A percentile compares a stretch with the other conserved stretches of the same genome.
Conservation (phyloP, 2,797 vertebrate genomes). For the Taenioides sp. region DNA sequence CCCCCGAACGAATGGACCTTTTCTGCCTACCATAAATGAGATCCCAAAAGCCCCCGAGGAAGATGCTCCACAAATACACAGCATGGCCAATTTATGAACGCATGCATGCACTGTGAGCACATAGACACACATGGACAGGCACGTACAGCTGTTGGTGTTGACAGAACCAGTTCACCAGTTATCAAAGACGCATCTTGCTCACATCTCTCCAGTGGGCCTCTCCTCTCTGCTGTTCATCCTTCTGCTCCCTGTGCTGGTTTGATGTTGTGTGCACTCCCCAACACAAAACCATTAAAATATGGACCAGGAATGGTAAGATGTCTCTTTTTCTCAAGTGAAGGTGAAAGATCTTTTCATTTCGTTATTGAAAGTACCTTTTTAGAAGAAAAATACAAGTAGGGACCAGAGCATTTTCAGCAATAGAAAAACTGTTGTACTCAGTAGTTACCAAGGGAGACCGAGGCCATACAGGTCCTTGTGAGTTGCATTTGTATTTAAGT, state of each 20-base stretch:
- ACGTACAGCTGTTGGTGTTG: conserved; percentile 45
- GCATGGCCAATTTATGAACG: conserved; percentile 62
- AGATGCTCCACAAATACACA: conserved; percentile 59
- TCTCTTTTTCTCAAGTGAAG: not conserved
- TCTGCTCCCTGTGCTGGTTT: conserved; percentile 12
- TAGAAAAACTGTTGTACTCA: conserved; percentile 36
- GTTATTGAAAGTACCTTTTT: conserved; percentile 17
- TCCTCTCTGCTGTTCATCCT: conserved; percentile 4
- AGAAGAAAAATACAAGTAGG: conserved; percentile 3
- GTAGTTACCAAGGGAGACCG: conserved; percentile 54
- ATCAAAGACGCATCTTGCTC: conserved; percentile 23
- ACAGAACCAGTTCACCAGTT: conserved; percentile 51
- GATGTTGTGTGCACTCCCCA: conserved; percentile 9
- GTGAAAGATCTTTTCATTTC: conserved; percentile 11
- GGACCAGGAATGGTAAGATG: conserved; percentile 8
- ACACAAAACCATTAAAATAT: conserved; percentile 19
- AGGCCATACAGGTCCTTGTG: conserved; percentile 34
- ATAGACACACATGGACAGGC: conserved; percentile 14
- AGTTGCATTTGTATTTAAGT: conserved; percentile 26
- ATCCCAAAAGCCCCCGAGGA: conserved; percentile 61
- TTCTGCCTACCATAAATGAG: conserved; percentile 58
- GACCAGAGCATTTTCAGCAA: conserved; percentile 17
- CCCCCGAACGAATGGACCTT: conserved; percentile 48
- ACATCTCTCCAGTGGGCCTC: conserved; percentile 1
- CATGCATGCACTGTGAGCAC: conserved; percentile 51